Conservation (phyloP, 1,140 invertebrate species). For the Globodera rostochiensis region DNA sequence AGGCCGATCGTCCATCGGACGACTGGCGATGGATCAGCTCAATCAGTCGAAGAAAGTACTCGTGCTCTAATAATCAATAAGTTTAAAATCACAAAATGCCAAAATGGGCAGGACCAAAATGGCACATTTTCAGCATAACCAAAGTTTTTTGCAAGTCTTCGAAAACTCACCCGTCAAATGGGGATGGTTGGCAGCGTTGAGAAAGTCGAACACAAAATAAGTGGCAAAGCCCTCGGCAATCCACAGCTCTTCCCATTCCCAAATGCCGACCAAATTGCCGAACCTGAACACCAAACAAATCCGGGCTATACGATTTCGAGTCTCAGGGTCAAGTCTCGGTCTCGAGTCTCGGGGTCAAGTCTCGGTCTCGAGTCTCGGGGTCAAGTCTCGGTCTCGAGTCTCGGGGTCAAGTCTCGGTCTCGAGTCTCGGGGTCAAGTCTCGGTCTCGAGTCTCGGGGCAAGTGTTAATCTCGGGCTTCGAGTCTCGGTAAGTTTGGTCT, state of each 20-base stretch:
- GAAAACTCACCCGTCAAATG: conserved; percentile 44
- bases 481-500: no score
- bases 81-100: no score
- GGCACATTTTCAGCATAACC: conserved; percentile 34
- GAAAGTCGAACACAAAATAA: conserved; percentile 64
- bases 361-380: no score
- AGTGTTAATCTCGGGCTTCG: no score
- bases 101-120: no score
- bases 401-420: no score
- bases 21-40: conserved; percentile 40
- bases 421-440: no score
- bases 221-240: conserved; percentile 69
- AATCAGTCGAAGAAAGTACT: conserved; percentile 37
- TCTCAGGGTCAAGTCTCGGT: no score
- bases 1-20: conserved; percentile 23
- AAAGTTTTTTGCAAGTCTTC: conserved; percentile 40
- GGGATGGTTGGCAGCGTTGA: conserved; percentile 53
- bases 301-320: no score
- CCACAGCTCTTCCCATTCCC: conserved; percentile 69
- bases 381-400: no score
- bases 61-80: conserved; percentile 28
- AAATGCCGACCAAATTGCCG: conserved; percentile 69
- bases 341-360: no score
- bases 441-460: no score
- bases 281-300: conserved; percentile 41